Evolutionary conservation across 2,888 invertebrate genomes (phyloP).

Genomic region (Nomada hirtipes): DNA sequence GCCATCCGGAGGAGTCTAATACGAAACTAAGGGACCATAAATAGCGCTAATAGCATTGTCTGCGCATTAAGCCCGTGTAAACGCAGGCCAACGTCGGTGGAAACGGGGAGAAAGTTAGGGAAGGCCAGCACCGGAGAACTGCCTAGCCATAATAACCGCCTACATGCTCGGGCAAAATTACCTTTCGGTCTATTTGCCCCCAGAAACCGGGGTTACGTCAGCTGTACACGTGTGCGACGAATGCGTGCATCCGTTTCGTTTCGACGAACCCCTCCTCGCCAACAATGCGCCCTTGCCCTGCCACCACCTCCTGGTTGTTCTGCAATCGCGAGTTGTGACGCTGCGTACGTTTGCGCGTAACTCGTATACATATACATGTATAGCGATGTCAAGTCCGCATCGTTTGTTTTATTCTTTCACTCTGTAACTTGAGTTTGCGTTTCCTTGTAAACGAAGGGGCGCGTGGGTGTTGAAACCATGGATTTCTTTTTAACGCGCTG

Average conservation of each 20-base stretch:
- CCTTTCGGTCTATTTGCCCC: constrained; percentile 73
- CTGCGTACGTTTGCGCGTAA: constrained; percentile 24
- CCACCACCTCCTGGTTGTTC: background rate
- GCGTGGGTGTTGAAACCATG: constrained; percentile 26
- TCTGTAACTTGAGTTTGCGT: too few relatives aligned
- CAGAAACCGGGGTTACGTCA: constrained; percentile 71
- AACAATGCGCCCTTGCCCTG: constrained; percentile 4
- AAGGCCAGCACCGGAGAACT: constrained; percentile 49
- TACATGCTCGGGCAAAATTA: constrained; percentile 73
- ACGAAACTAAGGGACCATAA: constrained; percentile 44
- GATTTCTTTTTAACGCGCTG: constrained; percentile 28
- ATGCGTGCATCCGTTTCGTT: constrained; percentile 55
- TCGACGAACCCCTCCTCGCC: background rate
- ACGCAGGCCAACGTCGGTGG: constrained; percentile 36
- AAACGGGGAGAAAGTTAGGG: constrained; percentile 25
- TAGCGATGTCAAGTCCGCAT: too few relatives aligned
- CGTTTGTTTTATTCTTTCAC: too few relatives aligned
- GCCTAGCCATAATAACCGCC: constrained; percentile 70
- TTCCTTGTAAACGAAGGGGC: background rate
- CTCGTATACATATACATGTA: background rate
- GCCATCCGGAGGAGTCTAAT: constrained; percentile 51
- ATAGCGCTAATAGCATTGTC: constrained; percentile 61
- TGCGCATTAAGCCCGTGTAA: constrained; percentile 59
- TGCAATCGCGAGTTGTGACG: constrained; percentile 16
- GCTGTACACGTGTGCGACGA: constrained; percentile 65